Evolutionary conservation across 2,797 vertebrate genomes (phyloP), one percentile per base, ranked within the genome.

Genomic region (Chelidonichthys spinosus): DNA sequence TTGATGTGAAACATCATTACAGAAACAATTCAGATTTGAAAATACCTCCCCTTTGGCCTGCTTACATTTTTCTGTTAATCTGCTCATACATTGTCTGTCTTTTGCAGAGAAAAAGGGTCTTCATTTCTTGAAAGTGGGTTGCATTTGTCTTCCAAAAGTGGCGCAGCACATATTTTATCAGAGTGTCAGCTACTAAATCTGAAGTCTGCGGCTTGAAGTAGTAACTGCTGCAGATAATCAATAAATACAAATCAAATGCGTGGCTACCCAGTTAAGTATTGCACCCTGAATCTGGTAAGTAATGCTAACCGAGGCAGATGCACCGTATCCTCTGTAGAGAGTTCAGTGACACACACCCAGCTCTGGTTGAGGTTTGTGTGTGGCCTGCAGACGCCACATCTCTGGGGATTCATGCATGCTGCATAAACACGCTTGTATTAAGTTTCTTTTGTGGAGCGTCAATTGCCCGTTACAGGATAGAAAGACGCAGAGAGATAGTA

Each of bases 1-100:
- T 49, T 70, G 52, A 82, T 53, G 72, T 71, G 40, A 83, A 79
- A 68, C 42, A 84, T 72, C 37, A 35, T n/a, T 44, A 40, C 6
- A 4, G 50, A 82, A 70, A 60, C 14, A 2, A 55, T 79, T 81
- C 39, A 52, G 59, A 79, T 64, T 70, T 69, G n/a, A 37, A 74
- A 82, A 78, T 40, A 17, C 7, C 10, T 76, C 37, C 70, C 18
- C 6, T 42, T 46, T n/a, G 36, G 8, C 36, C 60, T 53, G 15
- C n/a, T 62, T 72, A 65, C 53, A 33, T 61, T 49, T 66, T 74
- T 65, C 36, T 61, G 42, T 54, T 44, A 17, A 67, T n/a, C 50
- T 55, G 36, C 46, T 44, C 35, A 72, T 54, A 35, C 6, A 14
- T 67, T 49, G 43, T 25, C 40, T 25, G 36, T 63, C 33, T 40